Conservation (phyloP, 1,140 invertebrate genomes). For the Colletes gigas region DNA sequence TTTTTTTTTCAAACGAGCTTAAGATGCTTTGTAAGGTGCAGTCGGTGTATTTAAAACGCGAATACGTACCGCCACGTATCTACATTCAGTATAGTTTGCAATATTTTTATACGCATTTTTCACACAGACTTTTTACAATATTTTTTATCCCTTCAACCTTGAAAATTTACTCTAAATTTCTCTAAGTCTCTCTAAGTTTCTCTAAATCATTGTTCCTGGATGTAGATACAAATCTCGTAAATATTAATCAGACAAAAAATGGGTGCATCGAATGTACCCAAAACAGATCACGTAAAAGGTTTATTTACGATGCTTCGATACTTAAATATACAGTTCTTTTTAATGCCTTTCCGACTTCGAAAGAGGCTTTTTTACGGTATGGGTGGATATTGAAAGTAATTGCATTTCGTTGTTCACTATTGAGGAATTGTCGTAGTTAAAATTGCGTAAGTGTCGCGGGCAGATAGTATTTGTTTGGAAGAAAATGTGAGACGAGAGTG, state of each 20-base stretch:
- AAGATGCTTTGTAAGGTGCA: conserved; percentile 48
- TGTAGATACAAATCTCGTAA: conserved; percentile 31
- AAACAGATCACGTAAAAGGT: not conserved
- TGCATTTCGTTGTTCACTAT: conserved; percentile 4
- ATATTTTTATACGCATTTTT: conserved; percentile 11
- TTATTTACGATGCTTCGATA: conserved; percentile 35
- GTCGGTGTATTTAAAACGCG: conserved; percentile 23
- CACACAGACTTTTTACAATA: not conserved
- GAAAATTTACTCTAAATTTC: no score
- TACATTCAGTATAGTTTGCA: conserved; percentile 15
- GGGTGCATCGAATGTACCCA: conserved; percentile 10
- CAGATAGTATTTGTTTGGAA: not conserved
- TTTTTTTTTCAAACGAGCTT: conserved; percentile 60
- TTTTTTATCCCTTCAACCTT: not conserved
- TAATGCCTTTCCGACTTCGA: conserved; percentile 8
- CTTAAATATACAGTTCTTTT: conserved; percentile 27
- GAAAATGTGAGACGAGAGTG: conserved; percentile 7
- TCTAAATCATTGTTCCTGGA: conserved; percentile 4
- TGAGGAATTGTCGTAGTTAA: conserved; percentile 5
- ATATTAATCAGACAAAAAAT: conserved; percentile 7
- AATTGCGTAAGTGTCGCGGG: not conserved
- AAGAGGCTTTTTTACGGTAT: conserved; percentile 10
- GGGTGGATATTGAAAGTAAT: conserved; percentile 2
- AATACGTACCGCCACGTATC: conserved; percentile 31
- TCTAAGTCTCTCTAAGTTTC: no score